A percentile compares a stretch with the other conserved stretches of the same genome.
phyloP scores from a whole-genome alignment of 1,140 invertebrate species.

The Sweltsa coloradensis region DNA sequence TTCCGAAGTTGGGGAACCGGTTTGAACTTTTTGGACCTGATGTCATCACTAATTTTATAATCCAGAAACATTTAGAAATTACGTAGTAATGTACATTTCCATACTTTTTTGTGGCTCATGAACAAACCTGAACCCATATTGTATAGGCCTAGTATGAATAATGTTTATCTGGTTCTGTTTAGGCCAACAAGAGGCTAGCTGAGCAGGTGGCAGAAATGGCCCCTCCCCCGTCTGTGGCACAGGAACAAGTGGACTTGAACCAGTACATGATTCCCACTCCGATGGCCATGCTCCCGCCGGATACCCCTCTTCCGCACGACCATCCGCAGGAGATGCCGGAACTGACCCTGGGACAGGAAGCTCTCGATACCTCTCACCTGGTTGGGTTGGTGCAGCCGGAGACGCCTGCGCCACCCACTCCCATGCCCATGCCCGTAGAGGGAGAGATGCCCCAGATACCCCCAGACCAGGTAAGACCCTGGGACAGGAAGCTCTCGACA shows the following conservation, averaged over 20 bases:
- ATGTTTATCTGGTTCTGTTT: slow-evolving; percentile 1
- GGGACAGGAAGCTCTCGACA: slow-evolving; percentile 19
- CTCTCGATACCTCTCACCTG: not conserved
- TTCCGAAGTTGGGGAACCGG: too few relatives aligned
- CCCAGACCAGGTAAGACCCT: slow-evolving; percentile 31
- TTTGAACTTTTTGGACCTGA: too few relatives aligned
- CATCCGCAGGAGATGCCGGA: not conserved
- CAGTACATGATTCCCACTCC: slow-evolving; percentile 9
- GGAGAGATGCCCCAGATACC: slow-evolving; percentile 37
- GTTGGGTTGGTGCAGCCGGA: not conserved
- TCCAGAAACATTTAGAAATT: too few relatives aligned
- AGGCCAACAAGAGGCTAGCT: slow-evolving; percentile 9
- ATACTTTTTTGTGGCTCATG: too few relatives aligned
- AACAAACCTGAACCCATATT: too few relatives aligned
- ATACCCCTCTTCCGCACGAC: slow-evolving; percentile 5
- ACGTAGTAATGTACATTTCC: too few relatives aligned
- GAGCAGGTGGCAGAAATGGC: not conserved
- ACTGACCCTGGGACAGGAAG: not conserved
- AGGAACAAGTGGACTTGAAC: slow-evolving; percentile 3
- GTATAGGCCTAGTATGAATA: too few relatives aligned
- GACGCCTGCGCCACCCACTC: slow-evolving; percentile 12
- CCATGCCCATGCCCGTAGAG: slow-evolving; percentile 13
- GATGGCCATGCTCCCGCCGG: slow-evolving; percentile 1
- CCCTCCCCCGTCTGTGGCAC: not conserved
- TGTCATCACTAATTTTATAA: too few relatives aligned